Evolutionary conservation across 2,888 invertebrate genomes (phyloP).

Genomic region (Cephus pygmeus): DNA sequence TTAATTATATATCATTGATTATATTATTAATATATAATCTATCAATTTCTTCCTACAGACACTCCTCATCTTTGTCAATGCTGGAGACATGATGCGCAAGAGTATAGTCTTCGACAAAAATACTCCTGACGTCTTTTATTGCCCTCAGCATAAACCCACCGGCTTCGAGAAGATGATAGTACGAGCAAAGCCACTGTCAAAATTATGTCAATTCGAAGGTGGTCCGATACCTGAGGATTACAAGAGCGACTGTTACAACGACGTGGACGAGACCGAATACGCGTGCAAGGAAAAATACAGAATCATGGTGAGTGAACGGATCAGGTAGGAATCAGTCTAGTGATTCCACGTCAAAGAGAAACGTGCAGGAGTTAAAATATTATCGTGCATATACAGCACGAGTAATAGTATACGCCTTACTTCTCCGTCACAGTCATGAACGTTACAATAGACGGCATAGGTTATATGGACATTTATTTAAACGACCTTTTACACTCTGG

Average conservation of each 20-base stretch:
- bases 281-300: slow-evolving; percentile 85
- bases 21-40: neutral
- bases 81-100: slow-evolving; percentile 80
- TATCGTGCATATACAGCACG: neutral
- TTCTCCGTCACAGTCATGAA: neutral
- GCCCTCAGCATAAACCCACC: slow-evolving; percentile 81
- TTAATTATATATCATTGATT: neutral
- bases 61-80: slow-evolving; percentile 51
- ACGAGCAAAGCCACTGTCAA: slow-evolving; percentile 75
- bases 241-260: slow-evolving; percentile 83
- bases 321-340: neutral
- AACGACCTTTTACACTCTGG: neutral
- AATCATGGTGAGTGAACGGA: slow-evolving; percentile 75
- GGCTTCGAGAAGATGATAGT: slow-evolving; percentile 80
- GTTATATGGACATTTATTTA: neutral
- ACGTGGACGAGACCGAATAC: slow-evolving; percentile 82
- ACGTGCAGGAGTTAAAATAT: neutral
- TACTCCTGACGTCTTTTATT: slow-evolving; percentile 83
- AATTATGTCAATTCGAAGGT: slow-evolving; percentile 81
- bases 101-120: slow-evolving; percentile 83
- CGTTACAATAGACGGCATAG: neutral
- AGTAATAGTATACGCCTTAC: neutral
- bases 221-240: slow-evolving; percentile 77
- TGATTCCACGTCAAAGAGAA: neutral
- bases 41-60: slow-evolving; percentile 21